Conservation (phyloP, 2,113 vertebrate species). For the Psilopogon haemacephalus region DNA sequence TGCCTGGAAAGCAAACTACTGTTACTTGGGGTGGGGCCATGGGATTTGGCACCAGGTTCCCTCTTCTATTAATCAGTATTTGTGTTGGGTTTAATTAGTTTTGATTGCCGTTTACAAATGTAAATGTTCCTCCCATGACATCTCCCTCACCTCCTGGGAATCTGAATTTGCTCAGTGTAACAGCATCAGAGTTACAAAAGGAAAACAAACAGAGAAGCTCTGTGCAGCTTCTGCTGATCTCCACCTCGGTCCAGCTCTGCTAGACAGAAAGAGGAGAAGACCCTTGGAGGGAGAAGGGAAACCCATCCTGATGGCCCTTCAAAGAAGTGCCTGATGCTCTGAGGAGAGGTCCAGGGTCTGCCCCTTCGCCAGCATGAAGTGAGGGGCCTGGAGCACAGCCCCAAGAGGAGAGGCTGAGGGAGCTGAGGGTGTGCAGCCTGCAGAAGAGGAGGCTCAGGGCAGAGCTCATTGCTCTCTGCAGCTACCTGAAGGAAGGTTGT, state of each 20-base stretch:
- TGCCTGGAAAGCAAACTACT: background rate
- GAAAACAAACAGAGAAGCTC: background rate
- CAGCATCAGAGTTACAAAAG: background rate
- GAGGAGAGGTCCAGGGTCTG: background rate
- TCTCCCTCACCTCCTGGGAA: constrained; percentile 14
- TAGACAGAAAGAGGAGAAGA: background rate
- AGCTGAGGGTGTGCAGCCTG: no score
- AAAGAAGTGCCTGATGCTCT: background rate
- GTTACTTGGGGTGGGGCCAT: background rate
- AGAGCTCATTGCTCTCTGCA: no score
- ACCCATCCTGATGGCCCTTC: background rate
- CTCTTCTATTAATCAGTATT: constrained; percentile 11
- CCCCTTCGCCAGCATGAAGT: background rate
- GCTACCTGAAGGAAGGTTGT: no score
- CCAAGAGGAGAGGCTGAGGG: no score
- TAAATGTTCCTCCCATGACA: constrained; percentile 29
- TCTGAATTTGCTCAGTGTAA: background rate
- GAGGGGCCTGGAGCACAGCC: no score
- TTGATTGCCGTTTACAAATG: constrained; percentile 46
- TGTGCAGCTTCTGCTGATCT: background rate
- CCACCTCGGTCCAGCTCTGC: background rate
- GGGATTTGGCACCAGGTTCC: background rate
- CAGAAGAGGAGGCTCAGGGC: no score
- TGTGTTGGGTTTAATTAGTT: constrained; percentile 26
- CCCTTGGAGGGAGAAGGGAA: background rate